Conservation (phyloP, 1,140 invertebrate species). For the Colletes latitarsis region DNA sequence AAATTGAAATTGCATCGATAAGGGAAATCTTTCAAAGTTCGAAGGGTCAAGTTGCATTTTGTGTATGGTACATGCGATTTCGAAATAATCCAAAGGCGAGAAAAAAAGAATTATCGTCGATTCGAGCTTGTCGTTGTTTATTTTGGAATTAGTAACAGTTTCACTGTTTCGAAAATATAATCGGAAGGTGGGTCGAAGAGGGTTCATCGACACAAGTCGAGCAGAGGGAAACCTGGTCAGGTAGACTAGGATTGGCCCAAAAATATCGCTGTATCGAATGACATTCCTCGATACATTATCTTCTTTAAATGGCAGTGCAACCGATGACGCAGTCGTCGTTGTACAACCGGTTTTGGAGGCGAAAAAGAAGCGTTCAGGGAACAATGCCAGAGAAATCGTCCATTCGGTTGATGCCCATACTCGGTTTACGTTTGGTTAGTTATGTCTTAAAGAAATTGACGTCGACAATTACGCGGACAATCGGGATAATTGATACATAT, state of each 20-base stretch:
- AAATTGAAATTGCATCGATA: too few species aligned
- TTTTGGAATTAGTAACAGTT: too few species aligned
- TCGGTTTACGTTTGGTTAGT: slow-evolving; percentile 36
- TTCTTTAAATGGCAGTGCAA: slow-evolving; percentile 57
- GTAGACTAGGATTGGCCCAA: slow-evolving; percentile 9
- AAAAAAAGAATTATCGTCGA: too few species aligned
- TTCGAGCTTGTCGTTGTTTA: too few species aligned
- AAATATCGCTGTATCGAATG: slow-evolving; percentile 48
- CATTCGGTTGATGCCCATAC: slow-evolving; percentile 51
- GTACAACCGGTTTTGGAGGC: slow-evolving; percentile 57
- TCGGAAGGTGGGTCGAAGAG: neutral
- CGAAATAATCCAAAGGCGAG: too few species aligned
- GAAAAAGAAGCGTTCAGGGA: slow-evolving; percentile 41
- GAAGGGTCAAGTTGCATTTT: too few species aligned
- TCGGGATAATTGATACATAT: too few species aligned
- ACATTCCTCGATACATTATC: slow-evolving; percentile 60
- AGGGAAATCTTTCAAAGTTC: too few species aligned
- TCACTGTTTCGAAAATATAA: too few species aligned
- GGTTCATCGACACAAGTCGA: neutral
- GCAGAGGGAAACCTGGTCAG: neutral
- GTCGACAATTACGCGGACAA: neutral
- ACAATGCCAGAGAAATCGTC: slow-evolving; percentile 60
- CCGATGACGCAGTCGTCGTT: slow-evolving; percentile 48
- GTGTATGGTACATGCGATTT: too few species aligned
- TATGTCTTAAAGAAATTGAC: neutral